A percentile compares a stretch with the other conserved stretches of the same genome.
Evolutionary conservation across 2,888 invertebrate species (phyloP).

Genomic region (Notodonta dromedarius): DNA sequence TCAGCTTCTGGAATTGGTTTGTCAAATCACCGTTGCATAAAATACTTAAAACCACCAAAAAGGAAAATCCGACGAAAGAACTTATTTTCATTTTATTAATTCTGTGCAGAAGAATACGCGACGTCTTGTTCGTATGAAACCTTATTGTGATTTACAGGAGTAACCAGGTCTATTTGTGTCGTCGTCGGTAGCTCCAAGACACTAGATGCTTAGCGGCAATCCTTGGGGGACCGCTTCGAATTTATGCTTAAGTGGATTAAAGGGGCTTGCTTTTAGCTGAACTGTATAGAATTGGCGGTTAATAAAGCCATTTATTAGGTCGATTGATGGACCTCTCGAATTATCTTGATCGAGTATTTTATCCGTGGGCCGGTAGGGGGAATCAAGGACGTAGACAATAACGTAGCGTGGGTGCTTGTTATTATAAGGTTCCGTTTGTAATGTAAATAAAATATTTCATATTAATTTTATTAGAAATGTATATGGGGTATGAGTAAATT

Average conservation of each 20-base stretch:
- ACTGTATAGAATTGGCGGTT: slow-evolving; percentile 57
- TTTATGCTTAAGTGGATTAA: slow-evolving; percentile 77
- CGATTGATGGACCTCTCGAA: slow-evolving; percentile 57
- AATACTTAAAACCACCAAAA: slow-evolving; percentile 46
- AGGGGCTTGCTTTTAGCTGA: slow-evolving; percentile 68
- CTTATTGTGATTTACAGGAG: slow-evolving; percentile 54
- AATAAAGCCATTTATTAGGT: slow-evolving; percentile 65
- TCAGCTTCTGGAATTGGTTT: slow-evolving; percentile 24
- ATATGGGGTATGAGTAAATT: too few species aligned
- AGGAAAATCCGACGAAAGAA: slow-evolving; percentile 44
- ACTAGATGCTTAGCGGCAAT: slow-evolving; percentile 49
- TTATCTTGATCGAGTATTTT: slow-evolving; percentile 19
- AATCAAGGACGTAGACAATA: slow-evolving; percentile 1
- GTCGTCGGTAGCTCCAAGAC: slow-evolving; percentile 50
- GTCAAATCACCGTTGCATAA: slow-evolving; percentile 47
- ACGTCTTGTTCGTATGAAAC: slow-evolving; percentile 63
- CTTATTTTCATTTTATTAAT: slow-evolving; percentile 54
- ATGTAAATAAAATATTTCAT: too few species aligned
- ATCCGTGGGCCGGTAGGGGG: slow-evolving; percentile 2
- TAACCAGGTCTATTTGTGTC: slow-evolving; percentile 45
- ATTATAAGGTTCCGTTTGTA: too few species aligned
- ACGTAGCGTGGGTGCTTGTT: too few species aligned
- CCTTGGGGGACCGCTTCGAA: slow-evolving; percentile 67
- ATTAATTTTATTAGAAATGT: too few species aligned
- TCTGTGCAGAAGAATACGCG: slow-evolving; percentile 30